Conservation (phyloP, 2,888 invertebrate genomes). For the Poecilus cupreus region DNA sequence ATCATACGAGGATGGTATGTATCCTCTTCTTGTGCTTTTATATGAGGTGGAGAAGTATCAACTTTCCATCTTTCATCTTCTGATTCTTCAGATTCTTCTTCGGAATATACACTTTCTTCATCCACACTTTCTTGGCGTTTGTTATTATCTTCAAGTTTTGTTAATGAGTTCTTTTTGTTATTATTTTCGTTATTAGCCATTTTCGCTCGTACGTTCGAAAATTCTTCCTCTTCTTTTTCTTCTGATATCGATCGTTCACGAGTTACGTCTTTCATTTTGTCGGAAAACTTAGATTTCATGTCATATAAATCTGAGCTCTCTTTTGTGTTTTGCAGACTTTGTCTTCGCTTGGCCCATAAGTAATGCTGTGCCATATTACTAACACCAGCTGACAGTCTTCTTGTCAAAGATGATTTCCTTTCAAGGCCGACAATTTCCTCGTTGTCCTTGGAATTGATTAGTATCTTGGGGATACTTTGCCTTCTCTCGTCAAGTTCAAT, state of each 20-base stretch:
- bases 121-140: conserved; percentile 70
- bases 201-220: conserved; percentile 69
- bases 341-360: conserved; percentile 69
- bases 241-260: conserved; percentile 68
- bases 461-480: conserved; percentile 71
- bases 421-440: conserved; percentile 73
- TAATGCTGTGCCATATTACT: conserved; percentile 67
- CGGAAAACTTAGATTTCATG: conserved; percentile 67
- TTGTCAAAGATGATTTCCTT: conserved; percentile 72
- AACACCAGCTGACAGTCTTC: conserved; percentile 74
- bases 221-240: conserved; percentile 70
- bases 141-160: conserved; percentile 66
- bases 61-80: conserved; percentile 67
- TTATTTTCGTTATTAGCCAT: conserved; percentile 69
- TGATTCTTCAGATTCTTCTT: conserved; percentile 68
- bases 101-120: conserved; percentile 67
- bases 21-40: conserved; percentile 76
- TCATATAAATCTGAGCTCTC: conserved; percentile 62
- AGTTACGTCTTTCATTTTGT: conserved; percentile 25
- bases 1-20: conserved; percentile 82
- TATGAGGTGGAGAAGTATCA: conserved; percentile 61
- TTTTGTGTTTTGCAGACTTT: conserved; percentile 67
- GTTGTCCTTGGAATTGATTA: conserved; percentile 75
- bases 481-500: conserved; percentile 63
- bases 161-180: conserved; percentile 67